Evolutionary conservation across 2,797 vertebrate genomes (phyloP), one percentile per base, ranked within the genome.

Genomic region (Rhinogobio ventralis): DNA sequence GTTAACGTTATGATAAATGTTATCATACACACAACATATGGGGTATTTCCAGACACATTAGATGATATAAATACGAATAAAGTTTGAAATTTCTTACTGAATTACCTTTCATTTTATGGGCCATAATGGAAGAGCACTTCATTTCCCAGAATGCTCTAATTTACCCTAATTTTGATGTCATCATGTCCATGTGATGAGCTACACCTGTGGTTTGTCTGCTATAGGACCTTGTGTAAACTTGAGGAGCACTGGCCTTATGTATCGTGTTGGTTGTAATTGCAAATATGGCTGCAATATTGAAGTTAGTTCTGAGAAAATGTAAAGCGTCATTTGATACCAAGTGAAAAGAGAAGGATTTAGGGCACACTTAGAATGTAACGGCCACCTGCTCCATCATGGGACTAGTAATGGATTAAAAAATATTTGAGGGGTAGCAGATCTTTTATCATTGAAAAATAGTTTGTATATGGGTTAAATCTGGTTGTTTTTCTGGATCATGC

Each of bases 401-500:
- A 53, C 45, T 68, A 20, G 20, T 15, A n/a, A 53, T 53, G 30
- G 28, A 25, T 8, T 17, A 28, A 67, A 49, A 33, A 51, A 11
- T 11, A 46, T 36, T 51, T 46, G 20, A 51, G 46, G 45, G 7
- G 23, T 36, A 8, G 30, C 64, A 68, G 14, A 68, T 13, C 36
- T 23, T 83, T 78, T 83, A 73, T 87, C 71, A 85, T n/a, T 88
- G 91, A 20, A 49, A 5, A 66, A 62, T 23, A 82, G 13, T 11
- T 36, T 13, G 11, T 15, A 42, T 57, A 60, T 25, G 73, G 28
- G 57, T 20, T 39, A 9, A 83, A 42, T 55, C 46, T 49, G 67
- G 39, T 62, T 67, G 42, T 46, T 66, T 86, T 72, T 80, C 77
- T 84, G 88, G 88, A 53, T 87, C 89, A 64, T 45, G 80, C 89